Evolutionary conservation across 1,140 invertebrate species (phyloP).

Genomic region (Lepidurus apus): DNA sequence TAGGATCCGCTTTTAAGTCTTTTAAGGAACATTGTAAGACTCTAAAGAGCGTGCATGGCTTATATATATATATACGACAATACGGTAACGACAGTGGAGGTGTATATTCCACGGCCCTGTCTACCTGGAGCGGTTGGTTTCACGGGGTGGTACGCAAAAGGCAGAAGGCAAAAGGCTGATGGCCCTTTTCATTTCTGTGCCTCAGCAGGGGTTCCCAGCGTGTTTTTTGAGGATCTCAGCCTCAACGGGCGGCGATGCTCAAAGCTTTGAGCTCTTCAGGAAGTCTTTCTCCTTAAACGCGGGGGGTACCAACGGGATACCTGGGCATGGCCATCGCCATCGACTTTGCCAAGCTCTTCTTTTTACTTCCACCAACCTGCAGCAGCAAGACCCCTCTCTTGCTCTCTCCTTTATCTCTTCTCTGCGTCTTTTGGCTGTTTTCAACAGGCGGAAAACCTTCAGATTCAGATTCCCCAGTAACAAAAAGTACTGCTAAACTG

Average conservation of each 20-base stretch:
- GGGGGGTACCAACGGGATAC: constrained; percentile 20
- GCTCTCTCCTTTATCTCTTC: not conserved
- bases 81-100: not conserved
- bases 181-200: constrained; percentile 18
- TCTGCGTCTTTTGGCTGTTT: not conserved
- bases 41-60: not conserved
- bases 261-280: constrained; percentile 19
- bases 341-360: not conserved
- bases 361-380: not conserved
- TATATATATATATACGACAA: not conserved
- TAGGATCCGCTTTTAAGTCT: not conserved
- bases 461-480: not conserved
- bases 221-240: constrained; percentile 15
- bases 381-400: not conserved
- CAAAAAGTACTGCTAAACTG: not conserved
- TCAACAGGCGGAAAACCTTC: not conserved
- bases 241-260: constrained; percentile 17
- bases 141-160: constrained; percentile 11
- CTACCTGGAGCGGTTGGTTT: constrained; percentile 12
- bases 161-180: constrained; percentile 21
- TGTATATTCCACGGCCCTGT: not conserved
- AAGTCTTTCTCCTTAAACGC: constrained; percentile 21
- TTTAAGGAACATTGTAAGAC: not conserved
- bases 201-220: constrained; percentile 9
- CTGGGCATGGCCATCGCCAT: not conserved